Evolutionary conservation across 1,140 invertebrate genomes (phyloP).

Genomic region (Bombyx mandarina): DNA sequence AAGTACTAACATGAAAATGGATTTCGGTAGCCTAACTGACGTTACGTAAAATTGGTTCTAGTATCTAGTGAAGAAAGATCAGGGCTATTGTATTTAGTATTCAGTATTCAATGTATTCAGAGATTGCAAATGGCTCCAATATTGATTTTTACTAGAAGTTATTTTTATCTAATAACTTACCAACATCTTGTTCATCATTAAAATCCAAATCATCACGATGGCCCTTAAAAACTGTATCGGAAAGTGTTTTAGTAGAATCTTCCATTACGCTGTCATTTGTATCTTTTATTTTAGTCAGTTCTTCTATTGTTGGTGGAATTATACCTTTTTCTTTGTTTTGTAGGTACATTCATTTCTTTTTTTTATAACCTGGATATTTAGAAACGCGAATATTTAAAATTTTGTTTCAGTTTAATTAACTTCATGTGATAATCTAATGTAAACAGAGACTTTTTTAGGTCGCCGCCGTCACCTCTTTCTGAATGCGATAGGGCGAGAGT

Average conservation of each 20-base stretch:
- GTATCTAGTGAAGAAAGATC: too few relatives aligned
- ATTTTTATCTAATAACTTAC: slow-evolving; percentile 41
- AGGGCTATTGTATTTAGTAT: too few relatives aligned
- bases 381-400: background rate
- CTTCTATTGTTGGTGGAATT: slow-evolving; percentile 38
- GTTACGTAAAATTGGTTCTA: too few relatives aligned
- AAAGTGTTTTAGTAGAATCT: slow-evolving; percentile 43
- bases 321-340: slow-evolving; percentile 68
- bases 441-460: too few relatives aligned
- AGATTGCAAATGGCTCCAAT: too few relatives aligned
- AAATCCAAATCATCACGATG: slow-evolving; percentile 80
- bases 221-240: slow-evolving; percentile 61
- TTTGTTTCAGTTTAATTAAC: background rate
- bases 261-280: slow-evolving; percentile 28
- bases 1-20: too few relatives aligned
- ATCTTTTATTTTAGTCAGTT: slow-evolving; percentile 23
- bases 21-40: too few relatives aligned
- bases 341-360: slow-evolving; percentile 70
- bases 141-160: background rate
- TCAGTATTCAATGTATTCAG: too few relatives aligned
- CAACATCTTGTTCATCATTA: slow-evolving; percentile 80
- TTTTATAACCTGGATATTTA: slow-evolving; percentile 70
- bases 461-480: too few relatives aligned
- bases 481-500: too few relatives aligned
- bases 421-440: background rate